Percentiles rank a stretch among this genome's conserved stretches.
Conservation (phyloP, 2,113 vertebrate genomes). For the Tor tambroides region DNA sequence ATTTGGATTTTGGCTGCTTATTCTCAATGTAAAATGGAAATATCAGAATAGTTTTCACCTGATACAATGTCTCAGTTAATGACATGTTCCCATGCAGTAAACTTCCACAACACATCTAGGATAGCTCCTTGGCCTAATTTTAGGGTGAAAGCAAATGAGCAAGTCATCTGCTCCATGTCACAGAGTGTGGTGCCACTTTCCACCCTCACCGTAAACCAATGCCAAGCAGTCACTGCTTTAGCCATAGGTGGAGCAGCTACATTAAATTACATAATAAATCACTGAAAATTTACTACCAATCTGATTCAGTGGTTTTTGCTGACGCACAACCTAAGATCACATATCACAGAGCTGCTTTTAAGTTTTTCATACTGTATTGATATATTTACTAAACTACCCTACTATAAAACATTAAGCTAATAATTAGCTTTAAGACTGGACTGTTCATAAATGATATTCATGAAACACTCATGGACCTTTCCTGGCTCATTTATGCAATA, state of each 20-base stretch:
- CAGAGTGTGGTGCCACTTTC: constrained; percentile 59
- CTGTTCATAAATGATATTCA: neutral
- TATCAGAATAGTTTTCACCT: neutral
- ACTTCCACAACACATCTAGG: constrained; percentile 52
- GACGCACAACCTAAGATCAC: neutral
- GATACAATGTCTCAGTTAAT: neutral
- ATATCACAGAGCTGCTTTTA: neutral
- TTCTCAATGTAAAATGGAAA: neutral
- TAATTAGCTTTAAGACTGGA: neutral
- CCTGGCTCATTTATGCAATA: neutral
- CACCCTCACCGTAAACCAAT: constrained; percentile 65
- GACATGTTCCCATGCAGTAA: neutral
- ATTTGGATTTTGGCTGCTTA: neutral
- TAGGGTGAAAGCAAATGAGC: constrained; percentile 64
- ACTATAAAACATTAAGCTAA: no score
- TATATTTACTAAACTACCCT: no score
- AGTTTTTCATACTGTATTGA: neutral
- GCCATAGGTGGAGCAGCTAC: neutral
- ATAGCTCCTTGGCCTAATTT: constrained; percentile 68
- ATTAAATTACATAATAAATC: constrained; percentile 36
- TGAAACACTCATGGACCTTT: neutral
- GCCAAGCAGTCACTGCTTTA: constrained; percentile 25
- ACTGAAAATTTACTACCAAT: neutral
- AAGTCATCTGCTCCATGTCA: constrained; percentile 68
- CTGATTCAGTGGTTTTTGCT: constrained; percentile 8